Conservation (phyloP, 1,140 invertebrate genomes). For the Drosophila navojoa region DNA sequence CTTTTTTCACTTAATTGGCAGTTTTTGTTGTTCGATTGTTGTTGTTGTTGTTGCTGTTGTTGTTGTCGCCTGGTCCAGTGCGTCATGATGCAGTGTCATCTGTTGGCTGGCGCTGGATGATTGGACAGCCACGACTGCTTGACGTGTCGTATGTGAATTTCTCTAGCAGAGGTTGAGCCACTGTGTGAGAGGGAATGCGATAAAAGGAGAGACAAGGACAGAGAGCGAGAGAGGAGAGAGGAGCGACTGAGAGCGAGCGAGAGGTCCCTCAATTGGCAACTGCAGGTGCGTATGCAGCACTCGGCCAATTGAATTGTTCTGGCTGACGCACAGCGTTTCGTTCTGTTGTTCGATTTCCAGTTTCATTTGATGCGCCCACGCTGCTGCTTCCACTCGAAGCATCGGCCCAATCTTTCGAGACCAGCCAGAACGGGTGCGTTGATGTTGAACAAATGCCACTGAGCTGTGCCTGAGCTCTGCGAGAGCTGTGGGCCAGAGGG, state of each 20-base stretch:
- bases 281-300: slow-evolving; percentile 28
- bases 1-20: slow-evolving; percentile 77
- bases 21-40: slow-evolving; percentile 43
- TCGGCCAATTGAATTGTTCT: slow-evolving; percentile 47
- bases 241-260: background rate
- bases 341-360: slow-evolving; percentile 48
- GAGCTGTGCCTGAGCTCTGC: slow-evolving; percentile 34
- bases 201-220: too few species aligned
- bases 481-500: slow-evolving; percentile 4
- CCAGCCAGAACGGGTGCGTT: slow-evolving; percentile 26
- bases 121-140: slow-evolving; percentile 26
- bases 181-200: too few species aligned
- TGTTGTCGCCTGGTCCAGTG: slow-evolving; percentile 20
- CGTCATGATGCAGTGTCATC: slow-evolving; percentile 18
- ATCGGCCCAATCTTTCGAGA: background rate
- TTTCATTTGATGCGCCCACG: slow-evolving; percentile 34
- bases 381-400: background rate
- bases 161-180: too few species aligned
- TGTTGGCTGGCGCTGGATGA: slow-evolving; percentile 10
- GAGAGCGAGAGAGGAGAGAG: too few species aligned
- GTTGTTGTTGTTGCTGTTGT: slow-evolving; percentile 42
- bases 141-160: slow-evolving; percentile 9
- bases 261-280: slow-evolving; percentile 20
- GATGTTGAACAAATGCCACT: slow-evolving; percentile 56
- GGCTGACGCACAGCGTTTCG: slow-evolving; percentile 30